These are phyloP conservation scores for Disparrhopalites patrizii DNA, from an alignment of 2,888 invertebrate genomes.

Conservation along the genomic window DNA sequence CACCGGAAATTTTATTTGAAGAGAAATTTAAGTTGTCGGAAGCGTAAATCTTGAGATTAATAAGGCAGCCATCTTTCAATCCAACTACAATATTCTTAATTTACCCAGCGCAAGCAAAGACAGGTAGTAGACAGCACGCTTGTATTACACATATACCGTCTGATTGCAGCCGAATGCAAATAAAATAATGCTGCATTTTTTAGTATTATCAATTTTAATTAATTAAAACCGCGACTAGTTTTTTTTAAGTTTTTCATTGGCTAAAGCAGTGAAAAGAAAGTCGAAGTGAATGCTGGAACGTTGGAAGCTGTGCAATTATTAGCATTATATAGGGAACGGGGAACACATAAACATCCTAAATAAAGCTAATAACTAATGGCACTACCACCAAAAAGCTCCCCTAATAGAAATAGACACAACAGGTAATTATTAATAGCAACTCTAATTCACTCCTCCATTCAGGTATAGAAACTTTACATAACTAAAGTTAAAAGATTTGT, in stretches of 20 bases:
- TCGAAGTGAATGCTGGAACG: neutral
- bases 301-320: neutral
- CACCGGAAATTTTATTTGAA: no score
- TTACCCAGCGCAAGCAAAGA: no score
- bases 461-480: neutral
- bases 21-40: no score
- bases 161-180: no score
- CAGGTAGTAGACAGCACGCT: no score
- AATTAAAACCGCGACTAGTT: conserved; percentile 16
- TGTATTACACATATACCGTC: no score
- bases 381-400: conserved; percentile 19
- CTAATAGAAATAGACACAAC: conserved; percentile 8
- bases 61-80: no score
- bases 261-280: neutral
- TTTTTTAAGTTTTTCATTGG: neutral
- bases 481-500: conserved; percentile 15
- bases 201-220: no score
- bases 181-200: no score
- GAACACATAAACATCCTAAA: conserved; percentile 8
- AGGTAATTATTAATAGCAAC: no score
- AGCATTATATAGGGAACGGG: neutral
- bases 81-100: no score
- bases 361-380: conserved; percentile 16
- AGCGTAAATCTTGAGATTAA: no score
- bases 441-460: neutral